Base-by-base conservation (phyloP, 2,113 vertebrate genomes). In the Clarias macrocephalus region DNA sequence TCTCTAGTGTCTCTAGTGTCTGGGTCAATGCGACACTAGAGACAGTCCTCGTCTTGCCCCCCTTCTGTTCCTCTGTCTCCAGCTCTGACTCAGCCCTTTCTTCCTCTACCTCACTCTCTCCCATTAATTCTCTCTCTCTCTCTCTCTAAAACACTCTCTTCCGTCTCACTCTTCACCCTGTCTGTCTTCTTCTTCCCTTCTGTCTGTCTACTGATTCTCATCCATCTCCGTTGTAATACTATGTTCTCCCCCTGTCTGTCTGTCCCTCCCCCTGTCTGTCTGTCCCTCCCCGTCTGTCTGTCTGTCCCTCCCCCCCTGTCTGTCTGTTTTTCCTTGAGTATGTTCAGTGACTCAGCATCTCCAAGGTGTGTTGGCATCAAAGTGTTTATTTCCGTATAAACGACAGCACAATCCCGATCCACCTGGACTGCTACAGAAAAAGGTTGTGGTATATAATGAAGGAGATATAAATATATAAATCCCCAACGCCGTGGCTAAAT, bases 1-100 rank as follows among this genome's bases (percentile, higher is more conserved):
- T 92, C 91, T 92, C 92, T 88, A 92, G 93, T 92, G 92, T 91
- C 91, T 88, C 83, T 48, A n/a, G 42, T 28, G 75, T 81, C 79
- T 81, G 79, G 79, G 79, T 81, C 79, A 81, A 25, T 42, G 79
- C 30, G 16, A 25, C 57, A 62, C 28, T 10, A 80, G 54, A 23
- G 54, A 80, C 30, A 23, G 79, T 62, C 52, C 3, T 19, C 33
- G 19, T 52, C 87, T 90, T 82, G 87, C 88, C 66, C 52, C 86
- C 91, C 86, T 81, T 88, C 91, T 66, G 30, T 84, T 88, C 88
- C 89, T 89, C 80, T 81, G 65, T 56, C 42, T 80, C 42, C 15
- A 10, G 25, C 25, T 81, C 52, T 81, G 33, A 52, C n/a, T 68
- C 76, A 63, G 19, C 37, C 21, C n/a, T 33, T 52, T 30, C 18